phyloP scores from a whole-genome alignment of 2,113 vertebrate genomes.

The Gopherus evgoodei region DNA sequence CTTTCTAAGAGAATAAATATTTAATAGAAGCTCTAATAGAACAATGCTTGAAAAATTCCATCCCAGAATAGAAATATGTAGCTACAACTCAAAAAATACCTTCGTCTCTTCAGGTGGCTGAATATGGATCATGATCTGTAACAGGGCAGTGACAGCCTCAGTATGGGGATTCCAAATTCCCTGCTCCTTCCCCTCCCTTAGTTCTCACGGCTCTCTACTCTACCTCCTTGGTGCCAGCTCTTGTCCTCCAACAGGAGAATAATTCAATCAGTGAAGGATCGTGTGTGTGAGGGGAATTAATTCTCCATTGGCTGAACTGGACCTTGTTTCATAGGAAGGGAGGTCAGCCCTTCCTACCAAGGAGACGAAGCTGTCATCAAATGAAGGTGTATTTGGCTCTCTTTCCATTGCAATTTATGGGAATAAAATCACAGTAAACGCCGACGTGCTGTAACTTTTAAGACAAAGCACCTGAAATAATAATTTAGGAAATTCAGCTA shows the following conservation, averaged over 20 bases:
- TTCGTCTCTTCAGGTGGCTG: background rate
- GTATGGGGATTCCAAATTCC: background rate
- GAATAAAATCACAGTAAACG: constrained; percentile 28
- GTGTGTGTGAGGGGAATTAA: background rate
- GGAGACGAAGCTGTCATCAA: background rate
- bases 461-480: background rate
- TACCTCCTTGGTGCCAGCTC: background rate
- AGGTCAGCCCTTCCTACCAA: background rate
- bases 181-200: background rate
- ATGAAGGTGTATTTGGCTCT: background rate
- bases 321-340: background rate
- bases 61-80: background rate
- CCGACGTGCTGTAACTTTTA: background rate
- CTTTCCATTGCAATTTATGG: background rate
- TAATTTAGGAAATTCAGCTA: background rate
- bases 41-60: background rate
- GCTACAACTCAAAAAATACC: background rate
- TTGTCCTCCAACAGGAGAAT: background rate
- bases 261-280: background rate
- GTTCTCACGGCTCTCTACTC: background rate
- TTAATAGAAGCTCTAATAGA: background rate
- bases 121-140: fast-evolving
- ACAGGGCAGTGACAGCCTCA: background rate
- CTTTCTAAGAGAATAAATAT: background rate
- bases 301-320: background rate